These are phyloP conservation scores for Siniperca scherzeri DNA, from an alignment of 2,797 vertebrate species.

Conservation along the genomic window DNA sequence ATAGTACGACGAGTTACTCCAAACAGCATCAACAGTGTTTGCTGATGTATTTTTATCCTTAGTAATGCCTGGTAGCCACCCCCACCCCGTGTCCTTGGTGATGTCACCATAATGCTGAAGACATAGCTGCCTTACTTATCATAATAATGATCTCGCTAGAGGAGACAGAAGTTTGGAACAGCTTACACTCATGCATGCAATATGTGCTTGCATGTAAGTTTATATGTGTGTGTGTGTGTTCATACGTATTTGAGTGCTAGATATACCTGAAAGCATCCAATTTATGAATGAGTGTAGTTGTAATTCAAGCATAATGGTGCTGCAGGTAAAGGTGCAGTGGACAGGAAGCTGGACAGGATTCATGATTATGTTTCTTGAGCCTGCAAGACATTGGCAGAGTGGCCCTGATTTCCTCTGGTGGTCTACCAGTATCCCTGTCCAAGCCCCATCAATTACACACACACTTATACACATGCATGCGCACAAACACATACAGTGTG, in stretches of 20 bases:
- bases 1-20: slow-evolving; percentile 40
- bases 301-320: slow-evolving; percentile 17
- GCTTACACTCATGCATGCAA: background rate
- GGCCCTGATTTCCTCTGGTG: slow-evolving; percentile 52
- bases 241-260: background rate
- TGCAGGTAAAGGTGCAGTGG: slow-evolving; percentile 41
- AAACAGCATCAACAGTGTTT: slow-evolving; percentile 35
- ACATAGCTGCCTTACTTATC: slow-evolving; percentile 58
- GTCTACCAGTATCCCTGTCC: slow-evolving; percentile 58
- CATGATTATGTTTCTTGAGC: slow-evolving; percentile 32
- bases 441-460: slow-evolving; percentile 56
- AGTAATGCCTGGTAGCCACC: slow-evolving; percentile 41
- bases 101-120: slow-evolving; percentile 62
- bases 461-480: background rate
- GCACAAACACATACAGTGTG: slow-evolving; percentile 25
- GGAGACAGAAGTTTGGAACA: slow-evolving; percentile 23
- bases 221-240: background rate
- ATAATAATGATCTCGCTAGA: slow-evolving; percentile 54
- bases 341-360: slow-evolving; percentile 42
- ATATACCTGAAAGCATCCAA: background rate
- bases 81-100: slow-evolving; percentile 61
- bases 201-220: slow-evolving; percentile 3
- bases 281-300: slow-evolving; percentile 18
- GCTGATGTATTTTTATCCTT: slow-evolving; percentile 71
- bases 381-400: slow-evolving; percentile 48